Percentiles rank a stretch among this genome's conserved stretches.
These are phyloP conservation scores for Drosophila atroscutellata DNA, from an alignment of 2,888 invertebrate species.

Conservation along the genomic window DNA sequence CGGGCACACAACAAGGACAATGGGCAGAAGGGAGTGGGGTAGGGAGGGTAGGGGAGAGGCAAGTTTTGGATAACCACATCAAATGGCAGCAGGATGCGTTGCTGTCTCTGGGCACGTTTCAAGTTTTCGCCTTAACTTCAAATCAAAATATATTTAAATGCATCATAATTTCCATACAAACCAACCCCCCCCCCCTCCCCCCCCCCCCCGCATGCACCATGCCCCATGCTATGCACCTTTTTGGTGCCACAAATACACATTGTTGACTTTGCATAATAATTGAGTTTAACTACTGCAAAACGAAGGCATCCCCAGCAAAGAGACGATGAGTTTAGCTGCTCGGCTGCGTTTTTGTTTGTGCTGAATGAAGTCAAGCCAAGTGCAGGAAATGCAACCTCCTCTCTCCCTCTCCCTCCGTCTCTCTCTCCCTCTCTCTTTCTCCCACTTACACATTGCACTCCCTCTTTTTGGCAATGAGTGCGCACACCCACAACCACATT, in stretches of 20 bases:
- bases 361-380: slow-evolving; percentile 54
- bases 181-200: slow-evolving; percentile 3
- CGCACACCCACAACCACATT: slow-evolving; percentile 23
- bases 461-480: slow-evolving; percentile 58
- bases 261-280: slow-evolving; percentile 80
- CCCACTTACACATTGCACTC: background rate
- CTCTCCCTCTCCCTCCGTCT: background rate
- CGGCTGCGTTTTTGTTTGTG: slow-evolving; percentile 72
- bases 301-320: slow-evolving; percentile 11
- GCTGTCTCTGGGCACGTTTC: slow-evolving; percentile 54
- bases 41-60: too few species aligned
- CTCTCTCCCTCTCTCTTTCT: background rate
- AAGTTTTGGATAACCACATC: slow-evolving; percentile 34
- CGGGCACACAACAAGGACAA: slow-evolving; percentile 9
- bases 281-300: slow-evolving; percentile 78
- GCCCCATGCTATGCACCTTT: slow-evolving; percentile 30
- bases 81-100: slow-evolving; percentile 32
- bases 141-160: slow-evolving; percentile 79
- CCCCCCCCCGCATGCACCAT: background rate
- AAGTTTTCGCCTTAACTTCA: slow-evolving; percentile 69
- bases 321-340: slow-evolving; percentile 64
- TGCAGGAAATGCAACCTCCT: slow-evolving; percentile 55
- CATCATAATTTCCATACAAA: slow-evolving; percentile 31
- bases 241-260: slow-evolving; percentile 76
- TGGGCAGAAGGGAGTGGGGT: background rate